These are phyloP conservation scores for Cercocebus atys DNA, from an alignment of 2,113 vertebrate species.

Conservation along the genomic window DNA sequence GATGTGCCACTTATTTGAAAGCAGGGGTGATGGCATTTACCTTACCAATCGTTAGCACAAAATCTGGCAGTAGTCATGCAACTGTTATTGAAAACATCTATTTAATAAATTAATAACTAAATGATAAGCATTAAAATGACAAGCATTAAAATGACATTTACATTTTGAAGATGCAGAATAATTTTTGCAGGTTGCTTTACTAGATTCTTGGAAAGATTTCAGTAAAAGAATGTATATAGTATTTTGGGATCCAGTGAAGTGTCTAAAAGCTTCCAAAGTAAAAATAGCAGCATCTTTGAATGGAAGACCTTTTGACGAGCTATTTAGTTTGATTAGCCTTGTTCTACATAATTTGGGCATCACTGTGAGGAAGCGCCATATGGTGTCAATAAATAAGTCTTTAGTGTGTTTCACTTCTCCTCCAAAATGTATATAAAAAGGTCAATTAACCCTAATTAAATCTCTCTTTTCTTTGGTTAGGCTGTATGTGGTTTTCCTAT, in stretches of 20 bases:
- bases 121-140: background rate
- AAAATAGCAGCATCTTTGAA: conserved; percentile 55
- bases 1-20: background rate
- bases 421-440: conserved; percentile 73
- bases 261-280: conserved; percentile 26
- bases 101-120: background rate
- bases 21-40: background rate
- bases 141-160: background rate
- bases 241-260: background rate
- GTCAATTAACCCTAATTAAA: conserved; percentile 82
- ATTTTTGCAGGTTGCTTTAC: background rate
- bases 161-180: background rate
- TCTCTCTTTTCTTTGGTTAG: conserved; percentile 71
- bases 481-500: conserved; percentile 63
- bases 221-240: background rate
- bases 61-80: background rate
- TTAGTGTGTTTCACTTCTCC: conserved; percentile 73
- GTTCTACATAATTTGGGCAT: conserved; percentile 79
- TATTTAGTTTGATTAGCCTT: conserved; percentile 69
- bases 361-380: conserved; percentile 75
- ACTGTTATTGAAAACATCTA: background rate
- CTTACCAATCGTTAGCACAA: background rate
- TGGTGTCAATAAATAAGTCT: conserved; percentile 81
- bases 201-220: background rate
- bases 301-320: conserved; percentile 63